Evolutionary conservation across 1,140 invertebrate species (phyloP).

Genomic region (Drosophila ercepeae): DNA sequence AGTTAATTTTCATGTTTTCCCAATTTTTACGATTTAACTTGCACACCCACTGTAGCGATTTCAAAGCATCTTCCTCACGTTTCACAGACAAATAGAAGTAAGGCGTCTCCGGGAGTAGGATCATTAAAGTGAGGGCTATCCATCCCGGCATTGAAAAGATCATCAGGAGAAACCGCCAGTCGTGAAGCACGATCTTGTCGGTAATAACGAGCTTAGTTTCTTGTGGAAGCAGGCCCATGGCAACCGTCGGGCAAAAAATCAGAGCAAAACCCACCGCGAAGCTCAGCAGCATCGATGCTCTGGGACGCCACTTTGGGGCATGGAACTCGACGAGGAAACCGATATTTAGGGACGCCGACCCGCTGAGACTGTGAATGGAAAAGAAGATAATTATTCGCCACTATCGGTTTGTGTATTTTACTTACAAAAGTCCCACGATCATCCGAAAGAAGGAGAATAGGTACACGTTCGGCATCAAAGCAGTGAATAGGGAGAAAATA

Average conservation of each 20-base stretch:
- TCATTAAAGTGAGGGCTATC: not conserved
- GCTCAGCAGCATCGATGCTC: not conserved
- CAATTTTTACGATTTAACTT: slow-evolving; percentile 13
- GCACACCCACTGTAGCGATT: slow-evolving; percentile 7
- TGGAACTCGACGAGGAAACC: slow-evolving; percentile 21
- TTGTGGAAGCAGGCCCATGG: not conserved
- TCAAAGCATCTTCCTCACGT: not conserved
- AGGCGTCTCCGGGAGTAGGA: slow-evolving; percentile 26
- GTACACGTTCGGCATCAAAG: slow-evolving; percentile 25
- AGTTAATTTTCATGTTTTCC: slow-evolving; percentile 10
- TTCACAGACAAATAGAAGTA: slow-evolving; percentile 5
- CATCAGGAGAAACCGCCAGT: slow-evolving; percentile 21
- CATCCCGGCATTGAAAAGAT: slow-evolving; percentile 4
- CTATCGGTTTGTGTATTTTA: not conserved
- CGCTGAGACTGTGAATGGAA: not conserved
- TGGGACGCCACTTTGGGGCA: not conserved
- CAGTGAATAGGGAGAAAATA: not conserved
- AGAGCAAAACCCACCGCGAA: not conserved
- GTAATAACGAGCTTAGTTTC: too few relatives aligned
- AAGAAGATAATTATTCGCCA: not conserved
- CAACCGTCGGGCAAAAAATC: slow-evolving; percentile 2
- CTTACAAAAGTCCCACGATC: slow-evolving; percentile 19
- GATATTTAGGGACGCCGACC: slow-evolving; percentile 1
- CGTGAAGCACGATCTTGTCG: not conserved
- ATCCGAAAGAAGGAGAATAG: not conserved